Conservation (phyloP, 2,797 vertebrate species). For the Coccyzus lansbergi region DNA sequence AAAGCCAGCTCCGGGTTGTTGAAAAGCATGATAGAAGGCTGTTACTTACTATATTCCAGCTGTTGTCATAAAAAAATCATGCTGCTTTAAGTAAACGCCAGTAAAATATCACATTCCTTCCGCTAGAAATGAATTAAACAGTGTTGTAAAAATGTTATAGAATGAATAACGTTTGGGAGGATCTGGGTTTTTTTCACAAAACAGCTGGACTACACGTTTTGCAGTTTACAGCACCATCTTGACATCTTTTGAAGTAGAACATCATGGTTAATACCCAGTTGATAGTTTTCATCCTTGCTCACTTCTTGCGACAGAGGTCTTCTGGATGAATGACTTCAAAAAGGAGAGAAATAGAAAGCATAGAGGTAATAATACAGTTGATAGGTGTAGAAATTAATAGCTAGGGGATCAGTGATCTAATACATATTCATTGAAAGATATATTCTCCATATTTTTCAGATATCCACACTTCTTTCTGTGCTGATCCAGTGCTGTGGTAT, state of each 20-base stretch:
- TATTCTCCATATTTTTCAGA: not conserved
- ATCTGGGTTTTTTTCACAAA: not conserved
- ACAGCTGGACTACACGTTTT: not conserved
- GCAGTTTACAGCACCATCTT: not conserved
- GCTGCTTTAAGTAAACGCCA: constrained; percentile 14
- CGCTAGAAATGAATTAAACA: constrained; percentile 23
- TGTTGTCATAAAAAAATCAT: not conserved
- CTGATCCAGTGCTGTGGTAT: not conserved
- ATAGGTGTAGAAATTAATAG: not conserved
- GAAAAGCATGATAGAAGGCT: constrained; percentile 27
- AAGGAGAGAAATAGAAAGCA: not conserved
- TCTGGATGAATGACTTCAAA: not conserved
- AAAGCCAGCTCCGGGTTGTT: not conserved
- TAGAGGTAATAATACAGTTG: not conserved
- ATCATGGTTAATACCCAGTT: not conserved
- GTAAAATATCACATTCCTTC: constrained; percentile 53
- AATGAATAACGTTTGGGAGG: constrained; percentile 36
- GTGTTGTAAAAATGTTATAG: constrained; percentile 19
- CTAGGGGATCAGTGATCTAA: not conserved
- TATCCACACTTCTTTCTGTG: not conserved
- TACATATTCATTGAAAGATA: not conserved
- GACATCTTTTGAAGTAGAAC: not conserved
- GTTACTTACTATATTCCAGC: constrained; percentile 26
- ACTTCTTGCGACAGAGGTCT: not conserved
- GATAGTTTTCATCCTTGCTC: not conserved